Base-by-base conservation (phyloP, 2,888 invertebrate genomes). In the Drosophila mettleri region DNA sequence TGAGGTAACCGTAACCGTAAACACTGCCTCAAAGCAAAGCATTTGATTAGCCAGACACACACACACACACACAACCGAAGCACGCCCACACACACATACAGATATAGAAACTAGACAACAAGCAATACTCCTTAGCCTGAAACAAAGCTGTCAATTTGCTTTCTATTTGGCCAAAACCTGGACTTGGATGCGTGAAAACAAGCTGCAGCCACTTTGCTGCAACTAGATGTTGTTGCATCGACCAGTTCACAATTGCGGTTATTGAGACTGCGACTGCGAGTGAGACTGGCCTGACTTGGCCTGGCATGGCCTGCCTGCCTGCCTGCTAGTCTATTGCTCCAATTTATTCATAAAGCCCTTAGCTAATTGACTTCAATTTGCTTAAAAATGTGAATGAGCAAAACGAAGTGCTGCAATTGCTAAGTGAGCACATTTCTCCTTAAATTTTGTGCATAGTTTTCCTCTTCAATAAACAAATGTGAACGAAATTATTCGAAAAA, bases 1-100 rank as follows among this genome's bases (percentile, higher is more conserved):
- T 86, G 75, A 62, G 75, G 70, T 67, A 64, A 77, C 78, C 38
- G 57, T 66, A 69, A 62, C 63, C 55, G 69, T 63, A 74, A 74
- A 82, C 78, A 74, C 54, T 63, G 62, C 61, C 68, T 73, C 86
- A 88, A 83, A 86, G 88, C 74, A 83, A 76, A 68, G 74, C 88
- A 74, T 80, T 88, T 88, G 82, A 83, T 88, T 86, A 86, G 64
- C 69, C 57, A 43, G 58, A 38, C 58, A 62, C 38, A 69, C 27
- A 38, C 12, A 10, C 22, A 31, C 8, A 31, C 48, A 33, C 18
- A 1, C 7, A 46, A n/a, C n/a, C n/a, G n/a, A n/a, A n/a, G n/a
- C 29, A 31, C 18, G 7, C 29, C 31, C 31, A 33, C 20, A 49
- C 9, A 8, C 31, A 31, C 20, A 18, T 8, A 36, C n/a, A 8